Evolutionary conservation across 2,113 vertebrate species (phyloP).

Genomic region (Perccottus glenii): DNA sequence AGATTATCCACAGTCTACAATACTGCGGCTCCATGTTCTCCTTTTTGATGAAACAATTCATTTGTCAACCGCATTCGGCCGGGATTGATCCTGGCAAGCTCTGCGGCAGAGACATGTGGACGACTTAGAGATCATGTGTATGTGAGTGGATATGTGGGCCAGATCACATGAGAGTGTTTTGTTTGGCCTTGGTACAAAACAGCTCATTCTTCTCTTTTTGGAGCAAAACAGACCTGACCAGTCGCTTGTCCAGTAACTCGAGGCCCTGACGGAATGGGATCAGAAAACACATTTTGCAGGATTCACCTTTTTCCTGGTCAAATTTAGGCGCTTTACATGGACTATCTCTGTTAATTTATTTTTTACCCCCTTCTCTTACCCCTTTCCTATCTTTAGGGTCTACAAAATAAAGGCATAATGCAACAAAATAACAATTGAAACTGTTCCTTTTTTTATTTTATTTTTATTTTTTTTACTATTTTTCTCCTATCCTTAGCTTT

Average conservation of each 20-base stretch:
- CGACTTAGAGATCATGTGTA: constrained; percentile 52
- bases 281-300: constrained; percentile 9
- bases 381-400: too few species aligned
- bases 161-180: constrained; percentile 66
- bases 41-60: constrained; percentile 58
- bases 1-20: constrained; percentile 63
- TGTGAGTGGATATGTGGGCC: constrained; percentile 53
- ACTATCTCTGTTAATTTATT: neutral
- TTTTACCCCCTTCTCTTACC: too few species aligned
- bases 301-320: neutral
- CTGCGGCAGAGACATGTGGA: constrained; percentile 34
- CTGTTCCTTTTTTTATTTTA: too few species aligned
- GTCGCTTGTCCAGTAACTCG: constrained; percentile 40
- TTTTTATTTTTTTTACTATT: too few species aligned
- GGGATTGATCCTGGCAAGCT: constrained; percentile 37
- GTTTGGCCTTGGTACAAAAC: constrained; percentile 42
- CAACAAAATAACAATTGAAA: too few species aligned
- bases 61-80: constrained; percentile 42
- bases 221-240: constrained; percentile 48
- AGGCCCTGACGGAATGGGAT: constrained; percentile 35
- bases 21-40: constrained; percentile 47
- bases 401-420: too few species aligned
- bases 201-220: constrained; percentile 38
- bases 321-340: neutral
- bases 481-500: too few species aligned